Percentiles rank a stretch among this genome's conserved stretches.
Evolutionary conservation across 2,113 vertebrate species (phyloP).

Genomic region (Natator depressus): DNA sequence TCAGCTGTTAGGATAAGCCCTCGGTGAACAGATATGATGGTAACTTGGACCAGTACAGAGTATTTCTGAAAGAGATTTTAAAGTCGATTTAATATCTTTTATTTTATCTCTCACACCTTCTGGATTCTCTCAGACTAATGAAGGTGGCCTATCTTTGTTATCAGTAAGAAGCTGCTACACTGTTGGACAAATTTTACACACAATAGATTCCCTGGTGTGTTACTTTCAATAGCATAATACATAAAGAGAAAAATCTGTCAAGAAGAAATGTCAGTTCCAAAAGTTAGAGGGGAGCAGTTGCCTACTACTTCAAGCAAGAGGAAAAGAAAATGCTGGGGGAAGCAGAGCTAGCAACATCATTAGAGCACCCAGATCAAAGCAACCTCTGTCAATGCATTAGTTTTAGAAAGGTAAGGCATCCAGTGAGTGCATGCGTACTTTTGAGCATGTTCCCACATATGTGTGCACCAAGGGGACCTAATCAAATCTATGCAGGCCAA

Average conservation of each 20-base stretch:
- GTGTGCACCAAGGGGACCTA: background rate
- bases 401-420: background rate
- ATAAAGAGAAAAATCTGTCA: background rate
- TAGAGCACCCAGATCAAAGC: background rate
- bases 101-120: background rate
- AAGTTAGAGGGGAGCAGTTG: background rate
- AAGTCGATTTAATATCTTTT: background rate
- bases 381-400: background rate
- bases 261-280: background rate
- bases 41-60: background rate
- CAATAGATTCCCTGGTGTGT: accelerated
- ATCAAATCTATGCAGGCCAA: background rate
- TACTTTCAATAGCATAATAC: background rate
- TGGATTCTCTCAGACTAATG: background rate
- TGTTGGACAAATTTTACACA: accelerated
- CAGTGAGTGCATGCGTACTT: background rate
- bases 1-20: background rate
- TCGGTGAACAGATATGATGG: background rate
- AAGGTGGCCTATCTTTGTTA: background rate
- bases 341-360: background rate
- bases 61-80: background rate
- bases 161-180: background rate
- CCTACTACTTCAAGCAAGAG: background rate
- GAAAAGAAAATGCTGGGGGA: background rate
- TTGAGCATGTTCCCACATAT: background rate